A percentile compares a stretch with the other conserved stretches of the same genome.
These are phyloP conservation scores for Apodemia mormo DNA, from an alignment of 2,888 invertebrate genomes.

Conservation along the genomic window DNA sequence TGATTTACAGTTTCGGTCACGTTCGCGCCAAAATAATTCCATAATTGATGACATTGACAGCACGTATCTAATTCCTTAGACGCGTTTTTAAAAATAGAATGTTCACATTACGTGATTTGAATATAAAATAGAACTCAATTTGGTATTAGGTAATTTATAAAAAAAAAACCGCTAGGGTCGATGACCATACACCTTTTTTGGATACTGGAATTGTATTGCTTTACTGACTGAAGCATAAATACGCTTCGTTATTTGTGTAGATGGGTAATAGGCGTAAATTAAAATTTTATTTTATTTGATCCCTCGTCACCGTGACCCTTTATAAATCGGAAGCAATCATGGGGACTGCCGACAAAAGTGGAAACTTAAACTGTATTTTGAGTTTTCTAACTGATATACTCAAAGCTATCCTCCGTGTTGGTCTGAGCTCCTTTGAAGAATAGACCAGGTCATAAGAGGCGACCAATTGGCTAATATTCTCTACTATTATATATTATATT, in stretches of 20 bases:
- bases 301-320: no score
- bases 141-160: neutral
- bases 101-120: conserved; percentile 21
- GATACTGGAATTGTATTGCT: neutral
- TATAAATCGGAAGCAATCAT: no score
- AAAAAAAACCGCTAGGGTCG: neutral
- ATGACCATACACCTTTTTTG: neutral
- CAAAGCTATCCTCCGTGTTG: no score
- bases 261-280: neutral
- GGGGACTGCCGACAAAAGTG: no score
- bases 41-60: conserved; percentile 25
- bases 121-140: conserved; percentile 3
- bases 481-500: no score
- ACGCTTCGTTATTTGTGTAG: neutral
- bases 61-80: conserved; percentile 22
- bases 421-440: no score
- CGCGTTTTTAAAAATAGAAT: conserved; percentile 15
- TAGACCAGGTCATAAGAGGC: no score
- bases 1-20: conserved; percentile 8
- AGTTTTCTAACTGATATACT: no score
- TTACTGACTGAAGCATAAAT: neutral
- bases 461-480: no score
- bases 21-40: conserved; percentile 15
- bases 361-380: no score
- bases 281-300: no score